A percentile compares a stretch with the other conserved stretches of the same genome.
Evolutionary conservation across 2,113 vertebrate genomes (phyloP).

Genomic region (Sphyrna mokarran): DNA sequence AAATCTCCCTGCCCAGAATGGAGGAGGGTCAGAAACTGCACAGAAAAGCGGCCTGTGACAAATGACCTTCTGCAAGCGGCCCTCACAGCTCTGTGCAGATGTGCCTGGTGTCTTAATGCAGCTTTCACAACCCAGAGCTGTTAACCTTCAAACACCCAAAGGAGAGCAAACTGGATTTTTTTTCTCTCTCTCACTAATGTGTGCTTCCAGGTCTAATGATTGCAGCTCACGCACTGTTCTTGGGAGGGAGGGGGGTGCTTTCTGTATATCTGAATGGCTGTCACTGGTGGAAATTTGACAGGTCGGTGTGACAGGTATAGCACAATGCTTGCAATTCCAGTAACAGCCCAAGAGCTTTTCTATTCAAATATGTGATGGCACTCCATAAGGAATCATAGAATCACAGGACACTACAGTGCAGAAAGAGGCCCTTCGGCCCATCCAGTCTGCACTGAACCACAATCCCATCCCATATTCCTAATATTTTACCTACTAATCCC

Average conservation of each 20-base stretch:
- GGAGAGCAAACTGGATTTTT: background rate
- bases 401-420: too few relatives aligned
- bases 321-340: background rate
- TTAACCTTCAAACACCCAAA: background rate
- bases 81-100: background rate
- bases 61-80: background rate
- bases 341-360: background rate
- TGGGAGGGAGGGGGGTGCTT: too few relatives aligned
- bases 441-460: too few relatives aligned
- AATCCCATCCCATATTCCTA: too few relatives aligned
- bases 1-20: background rate
- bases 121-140: background rate
- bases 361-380: background rate
- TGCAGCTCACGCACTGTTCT: background rate
- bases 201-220: background rate
- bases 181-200: too few relatives aligned
- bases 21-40: background rate
- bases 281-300: background rate
- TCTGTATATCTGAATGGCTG: background rate
- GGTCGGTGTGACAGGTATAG: background rate
- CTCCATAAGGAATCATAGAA: background rate
- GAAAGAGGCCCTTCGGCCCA: too few relatives aligned
- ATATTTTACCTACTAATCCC: too few relatives aligned
- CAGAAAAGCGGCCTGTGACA: background rate
- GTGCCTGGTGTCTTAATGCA: background rate